A percentile compares a stretch with the other conserved stretches of the same genome.
Conservation (phyloP, 1,140 invertebrate genomes). For the Drosophila trapezifrons region DNA sequence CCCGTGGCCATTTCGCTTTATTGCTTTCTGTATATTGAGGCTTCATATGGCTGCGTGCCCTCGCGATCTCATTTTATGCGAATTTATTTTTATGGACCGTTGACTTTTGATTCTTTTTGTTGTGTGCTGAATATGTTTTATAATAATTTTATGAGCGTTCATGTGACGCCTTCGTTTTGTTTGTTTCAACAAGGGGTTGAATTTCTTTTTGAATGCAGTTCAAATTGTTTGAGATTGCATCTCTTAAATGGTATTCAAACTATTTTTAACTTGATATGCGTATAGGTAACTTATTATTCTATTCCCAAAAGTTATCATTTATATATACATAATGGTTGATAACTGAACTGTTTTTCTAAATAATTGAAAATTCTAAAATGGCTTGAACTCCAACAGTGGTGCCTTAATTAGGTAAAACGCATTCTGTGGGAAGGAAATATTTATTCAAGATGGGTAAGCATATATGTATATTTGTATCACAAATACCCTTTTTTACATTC, state of each 20-base stretch:
- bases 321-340: too few species aligned
- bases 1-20: slow-evolving; percentile 51
- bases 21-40: slow-evolving; percentile 58
- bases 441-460: background rate
- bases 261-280: too few species aligned
- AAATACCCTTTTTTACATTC: background rate
- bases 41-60: slow-evolving; percentile 45
- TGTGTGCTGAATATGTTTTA: slow-evolving; percentile 45
- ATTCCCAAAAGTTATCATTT: too few species aligned
- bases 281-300: too few species aligned
- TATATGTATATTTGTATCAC: background rate
- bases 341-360: background rate
- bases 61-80: slow-evolving; percentile 47
- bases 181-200: slow-evolving; percentile 16
- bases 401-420: background rate
- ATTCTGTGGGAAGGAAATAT: background rate
- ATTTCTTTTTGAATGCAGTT: slow-evolving; percentile 16
- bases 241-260: background rate
- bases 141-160: slow-evolving; percentile 44
- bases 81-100: slow-evolving; percentile 52
- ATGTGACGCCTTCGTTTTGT: slow-evolving; percentile 21
- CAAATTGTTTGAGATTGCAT: background rate
- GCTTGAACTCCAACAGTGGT: background rate
- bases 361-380: background rate
- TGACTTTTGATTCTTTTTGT: slow-evolving; percentile 39